Evolutionary conservation across 37 sponge, comb jelly and placozoan genomes (phyloP), one percentile per base, ranked within the genome.

Genomic region (Ephydatia muelleri): DNA sequence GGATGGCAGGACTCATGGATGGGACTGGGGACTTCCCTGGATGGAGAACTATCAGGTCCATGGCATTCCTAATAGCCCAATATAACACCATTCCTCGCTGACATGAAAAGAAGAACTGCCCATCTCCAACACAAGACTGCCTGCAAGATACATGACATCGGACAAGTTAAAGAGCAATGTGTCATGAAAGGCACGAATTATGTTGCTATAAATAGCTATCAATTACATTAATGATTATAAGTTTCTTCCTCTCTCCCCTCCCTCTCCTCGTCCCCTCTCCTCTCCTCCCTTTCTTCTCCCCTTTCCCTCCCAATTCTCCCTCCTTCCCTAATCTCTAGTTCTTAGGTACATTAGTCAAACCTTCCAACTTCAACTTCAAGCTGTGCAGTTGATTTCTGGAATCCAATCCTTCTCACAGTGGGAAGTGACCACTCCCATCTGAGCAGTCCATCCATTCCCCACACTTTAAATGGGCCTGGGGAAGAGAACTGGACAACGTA

Each of bases 301-400:
- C 66, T 65, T 21, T 21, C 19, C 66, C 3, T n/a, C n/a, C n/a
- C n/a, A 43, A 57, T 57, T 21, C 16, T 21, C 19, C 6, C 57
- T 11, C 57, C 57, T 14, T 14, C 12, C n/a, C n/a, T n/a, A n/a
- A n/a, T n/a, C n/a, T n/a, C n/a, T n/a, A n/a, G n/a, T n/a, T n/a
- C n/a, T n/a, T n/a, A n/a, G n/a, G n/a, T n/a, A n/a, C n/a, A n/a
- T n/a, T n/a, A n/a, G 16, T 21, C 57, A 57, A 13, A 57, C 87
- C 93, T 89, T 36, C 93, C 90, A 49, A 83, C 84, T 70, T 90
- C 90, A 49, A 90, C 82, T 35, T 90, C 90, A 23, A 90, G 82
- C 48, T 90, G 81, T 29, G 68, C 65, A 47, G 82, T 78, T 35
- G 75, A 76, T 67, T 76, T 90, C 78, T 90, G 86, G 74, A 68